These are phyloP conservation scores for Antheraea pernyi DNA, from an alignment of 1,140 invertebrate genomes.

Conservation along the genomic window DNA sequence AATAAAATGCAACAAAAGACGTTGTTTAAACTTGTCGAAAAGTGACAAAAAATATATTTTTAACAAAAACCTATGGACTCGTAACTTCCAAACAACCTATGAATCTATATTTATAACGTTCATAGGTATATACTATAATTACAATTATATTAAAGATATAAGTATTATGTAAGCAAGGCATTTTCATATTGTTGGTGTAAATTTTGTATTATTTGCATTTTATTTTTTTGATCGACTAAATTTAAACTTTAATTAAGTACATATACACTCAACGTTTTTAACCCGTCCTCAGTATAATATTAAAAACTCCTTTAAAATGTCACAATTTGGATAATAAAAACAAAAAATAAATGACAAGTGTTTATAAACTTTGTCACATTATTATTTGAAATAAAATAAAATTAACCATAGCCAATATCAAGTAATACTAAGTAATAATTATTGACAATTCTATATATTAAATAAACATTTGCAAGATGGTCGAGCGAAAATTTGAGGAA, in stretches of 20 bases:
- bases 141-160: slow-evolving; percentile 32
- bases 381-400: background rate
- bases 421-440: background rate
- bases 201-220: slow-evolving; percentile 40
- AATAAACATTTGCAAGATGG: background rate
- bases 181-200: slow-evolving; percentile 5
- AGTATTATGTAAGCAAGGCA: slow-evolving; percentile 11
- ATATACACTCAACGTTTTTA: background rate
- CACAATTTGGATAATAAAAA: background rate
- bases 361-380: background rate
- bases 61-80: slow-evolving; percentile 10
- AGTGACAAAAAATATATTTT: slow-evolving; percentile 28
- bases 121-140: slow-evolving; percentile 28
- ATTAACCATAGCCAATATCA: background rate
- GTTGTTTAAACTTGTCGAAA: slow-evolving; percentile 34
- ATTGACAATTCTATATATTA: background rate
- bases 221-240: slow-evolving; percentile 52
- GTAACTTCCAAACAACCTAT: background rate
- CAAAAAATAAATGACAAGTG: background rate
- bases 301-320: background rate
- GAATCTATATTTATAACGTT: background rate
- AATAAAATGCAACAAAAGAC: slow-evolving; percentile 63
- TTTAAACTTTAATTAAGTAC: slow-evolving; percentile 35
- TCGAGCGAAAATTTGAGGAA: background rate
- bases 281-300: background rate